Percentiles rank a stretch among this genome's conserved stretches.
These are phyloP conservation scores for Camarhynchus parvulus DNA, from an alignment of 2,113 vertebrate genomes.

Conservation along the genomic window DNA sequence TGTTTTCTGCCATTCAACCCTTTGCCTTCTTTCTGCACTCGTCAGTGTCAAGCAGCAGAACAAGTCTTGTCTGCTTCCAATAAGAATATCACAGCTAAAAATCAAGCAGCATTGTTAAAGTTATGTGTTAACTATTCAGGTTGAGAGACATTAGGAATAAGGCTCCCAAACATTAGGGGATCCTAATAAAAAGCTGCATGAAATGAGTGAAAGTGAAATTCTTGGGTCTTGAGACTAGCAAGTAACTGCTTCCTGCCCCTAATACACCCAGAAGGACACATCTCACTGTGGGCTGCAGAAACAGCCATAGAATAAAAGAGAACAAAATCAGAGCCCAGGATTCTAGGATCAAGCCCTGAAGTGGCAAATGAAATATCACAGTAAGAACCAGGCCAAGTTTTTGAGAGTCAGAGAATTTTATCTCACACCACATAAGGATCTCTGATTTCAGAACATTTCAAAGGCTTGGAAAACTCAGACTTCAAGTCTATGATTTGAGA, in stretches of 20 bases:
- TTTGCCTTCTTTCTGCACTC: background rate
- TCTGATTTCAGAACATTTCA: background rate
- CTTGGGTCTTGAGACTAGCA: background rate
- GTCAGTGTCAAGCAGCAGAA: background rate
- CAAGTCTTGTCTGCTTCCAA: background rate
- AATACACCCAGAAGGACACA: background rate
- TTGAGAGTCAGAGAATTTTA: background rate
- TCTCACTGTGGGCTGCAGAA: background rate
- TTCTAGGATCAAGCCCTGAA: background rate
- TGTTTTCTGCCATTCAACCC: background rate
- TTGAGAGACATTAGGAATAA: accelerated
- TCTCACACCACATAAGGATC: background rate
- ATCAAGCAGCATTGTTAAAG: background rate
- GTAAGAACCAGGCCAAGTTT: background rate
- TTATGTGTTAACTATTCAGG: accelerated
- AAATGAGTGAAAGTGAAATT: background rate
- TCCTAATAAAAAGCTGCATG: background rate
- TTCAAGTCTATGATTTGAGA: background rate
- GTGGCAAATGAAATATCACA: background rate
- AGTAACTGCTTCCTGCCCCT: background rate
- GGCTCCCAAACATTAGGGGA: accelerated
- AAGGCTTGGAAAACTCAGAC: background rate
- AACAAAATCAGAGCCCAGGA: background rate
- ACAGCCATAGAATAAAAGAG: background rate
- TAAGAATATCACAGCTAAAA: background rate